Base-by-base conservation (phyloP, 1,140 invertebrate species). In the Carposina sasakii region DNA sequence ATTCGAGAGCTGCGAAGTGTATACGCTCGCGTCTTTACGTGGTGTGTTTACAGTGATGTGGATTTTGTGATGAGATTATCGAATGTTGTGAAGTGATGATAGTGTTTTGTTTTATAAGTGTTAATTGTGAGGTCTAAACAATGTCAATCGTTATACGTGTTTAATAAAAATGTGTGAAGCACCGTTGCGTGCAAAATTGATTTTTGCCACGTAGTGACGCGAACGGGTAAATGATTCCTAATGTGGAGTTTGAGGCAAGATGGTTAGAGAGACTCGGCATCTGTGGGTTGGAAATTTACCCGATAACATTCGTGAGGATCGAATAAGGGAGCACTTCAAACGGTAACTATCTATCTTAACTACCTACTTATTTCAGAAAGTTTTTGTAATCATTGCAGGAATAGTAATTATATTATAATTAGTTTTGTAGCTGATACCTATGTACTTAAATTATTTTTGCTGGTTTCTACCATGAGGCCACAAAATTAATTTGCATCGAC, bases 261-360 rank as follows among this genome's bases (percentile, higher is more conserved):
- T 98, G 97, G 97, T 98, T 93, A 97, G 97, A 94, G 96, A 98
- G 94, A 98, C 96, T 91, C 95, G 96, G 91, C 96, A 99, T 91
- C 93, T 98, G 90, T 97, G 96, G 95, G 96, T 99, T 92, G 96
- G 96, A 93, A 98, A 98, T 94, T 94, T 98, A 92, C 96, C 96
- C 91, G 96, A 98, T 91, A 97, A 96, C 90, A 95, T 96, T 89
- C 92, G 93, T 78, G 95, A 97, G 89, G 95, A 97, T 86, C 91
- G 93, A 85, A 95, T 97, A 88, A 90, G 93, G 89, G 95, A 97
- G 88, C 94, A 97, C 89, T 97, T 98, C 88, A 97, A 97, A 94
- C 92, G 96, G 96, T 98, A 91, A 86, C 24, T 54, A 53, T 67
- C 69, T 76, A n/a, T n/a, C n/a, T n/a, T n/a, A n/a, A n/a, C n/a